Conservation (phyloP, 2,888 invertebrate species). For the Zonitis immaculata region DNA sequence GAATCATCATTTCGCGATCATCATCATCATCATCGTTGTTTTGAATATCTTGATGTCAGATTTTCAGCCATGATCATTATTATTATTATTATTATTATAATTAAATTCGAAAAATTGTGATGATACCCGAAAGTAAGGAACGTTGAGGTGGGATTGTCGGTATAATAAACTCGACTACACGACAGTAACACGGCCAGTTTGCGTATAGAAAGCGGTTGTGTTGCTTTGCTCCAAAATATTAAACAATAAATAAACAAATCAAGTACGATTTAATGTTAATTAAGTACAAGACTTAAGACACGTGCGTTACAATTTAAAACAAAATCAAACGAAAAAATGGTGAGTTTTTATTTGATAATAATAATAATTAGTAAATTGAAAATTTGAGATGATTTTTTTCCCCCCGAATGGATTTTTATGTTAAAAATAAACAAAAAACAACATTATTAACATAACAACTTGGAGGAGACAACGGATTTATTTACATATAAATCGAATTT, state of each 20-base stretch:
- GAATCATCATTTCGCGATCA: not conserved
- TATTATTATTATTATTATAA: not conserved
- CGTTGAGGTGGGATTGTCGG: conserved; percentile 5
- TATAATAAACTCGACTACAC: conserved; percentile 6
- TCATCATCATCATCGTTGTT: not conserved
- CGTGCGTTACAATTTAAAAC: no score
- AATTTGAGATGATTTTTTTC: no score
- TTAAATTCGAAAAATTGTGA: not conserved
- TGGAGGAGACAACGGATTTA: no score
- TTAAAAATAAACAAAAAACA: no score
- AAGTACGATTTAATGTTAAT: not conserved
- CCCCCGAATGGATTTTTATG: no score
- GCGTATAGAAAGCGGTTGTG: conserved; percentile 2
- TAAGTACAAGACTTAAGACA: not conserved
- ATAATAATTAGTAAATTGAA: no score
- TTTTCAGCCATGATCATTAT: not conserved
- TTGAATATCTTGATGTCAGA: not conserved
- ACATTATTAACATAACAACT: no score
- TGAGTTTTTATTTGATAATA: no score
- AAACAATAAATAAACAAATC: not conserved
- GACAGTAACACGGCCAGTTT: conserved; percentile 5
- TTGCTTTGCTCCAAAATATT: not conserved
- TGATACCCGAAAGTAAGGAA: conserved; percentile 5
- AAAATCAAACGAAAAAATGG: no score
- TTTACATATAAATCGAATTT: no score